Percentiles rank a stretch among this genome's conserved stretches.
Evolutionary conservation across 2,797 vertebrate species (phyloP).

Genomic region (Betta splendens): DNA sequence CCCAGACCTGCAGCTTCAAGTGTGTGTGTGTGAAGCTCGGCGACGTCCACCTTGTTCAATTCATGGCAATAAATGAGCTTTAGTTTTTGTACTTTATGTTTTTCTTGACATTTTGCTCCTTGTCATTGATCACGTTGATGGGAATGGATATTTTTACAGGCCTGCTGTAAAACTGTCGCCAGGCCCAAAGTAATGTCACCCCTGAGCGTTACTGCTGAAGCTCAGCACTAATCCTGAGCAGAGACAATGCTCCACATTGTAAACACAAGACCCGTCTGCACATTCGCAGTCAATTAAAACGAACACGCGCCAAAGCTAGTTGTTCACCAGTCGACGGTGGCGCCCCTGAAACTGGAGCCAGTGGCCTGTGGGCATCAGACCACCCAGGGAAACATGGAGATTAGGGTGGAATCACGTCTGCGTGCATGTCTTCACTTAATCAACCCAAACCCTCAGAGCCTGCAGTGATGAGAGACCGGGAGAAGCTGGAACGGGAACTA

Average conservation of each 20-base stretch:
- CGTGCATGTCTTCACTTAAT: background rate
- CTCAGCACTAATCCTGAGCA: background rate
- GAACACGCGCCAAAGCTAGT: background rate
- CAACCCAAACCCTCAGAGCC: constrained; percentile 23
- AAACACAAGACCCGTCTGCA: background rate
- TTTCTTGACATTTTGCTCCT: background rate
- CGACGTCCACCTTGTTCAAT: constrained; percentile 6
- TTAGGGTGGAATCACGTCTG: background rate
- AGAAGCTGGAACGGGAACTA: constrained; percentile 8
- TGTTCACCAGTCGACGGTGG: too few species aligned
- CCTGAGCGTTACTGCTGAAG: background rate
- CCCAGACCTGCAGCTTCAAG: constrained; percentile 5
- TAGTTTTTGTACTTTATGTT: background rate
- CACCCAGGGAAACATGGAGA: background rate
- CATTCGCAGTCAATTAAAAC: background rate
- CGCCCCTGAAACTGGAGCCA: background rate
- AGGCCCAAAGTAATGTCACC: background rate
- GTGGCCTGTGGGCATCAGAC: background rate
- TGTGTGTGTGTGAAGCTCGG: too few species aligned
- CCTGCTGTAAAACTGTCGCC: background rate
- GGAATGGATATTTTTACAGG: background rate
- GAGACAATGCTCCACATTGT: background rate
- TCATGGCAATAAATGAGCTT: background rate
- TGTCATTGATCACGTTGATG: background rate
- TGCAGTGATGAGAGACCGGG: constrained; percentile 28